Base-by-base conservation (phyloP, 2,113 vertebrate genomes). In the Dasyurus viverrinus region DNA sequence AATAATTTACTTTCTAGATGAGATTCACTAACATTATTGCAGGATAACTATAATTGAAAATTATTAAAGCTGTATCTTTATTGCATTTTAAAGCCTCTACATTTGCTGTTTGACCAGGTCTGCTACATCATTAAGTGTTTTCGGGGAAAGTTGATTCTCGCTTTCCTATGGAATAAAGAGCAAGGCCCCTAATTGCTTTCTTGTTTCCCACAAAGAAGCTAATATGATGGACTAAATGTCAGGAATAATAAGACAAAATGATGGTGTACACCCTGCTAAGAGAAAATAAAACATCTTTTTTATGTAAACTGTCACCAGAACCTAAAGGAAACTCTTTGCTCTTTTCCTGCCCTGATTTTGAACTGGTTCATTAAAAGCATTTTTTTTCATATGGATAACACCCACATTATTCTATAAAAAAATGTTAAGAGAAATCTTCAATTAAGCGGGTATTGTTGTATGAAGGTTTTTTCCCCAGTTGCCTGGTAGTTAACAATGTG, bases 41-140 rank as follows among this genome's bases (percentile, higher is more conserved):
- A 98, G 97, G 98, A 98, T 97, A 98, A 98, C 97, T 98, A 96
- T 98, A 98, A 98, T 98, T 98, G 98, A 98, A 99, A 99, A 98
- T 98, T 98, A 98, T 98, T 97, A 98, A 99, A 98, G 98, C 98
- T 98, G 96, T 98, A 98, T 98, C 98, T 98, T 98, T 97, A 98
- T 98, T 98, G 97, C 97, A 97, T 98, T 98, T 98, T 97, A 95
- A 98, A 98, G 97, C 96, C 95, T 84, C 57, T 97, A 97, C 97
- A 96, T 98, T 98, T 97, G 97, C 94, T 98, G 97, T 92, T 98
- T 98, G 98, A 98, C 98, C 98, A 98, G 97, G 97, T 98, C 98
- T 98, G 96, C 97, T 96, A 98, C 97, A 95, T 98, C 94, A 96
- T 96, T 97, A 98, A 97, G 97, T 98, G 97, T 98, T 98, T 94